phyloP scores from a whole-genome alignment of 2,113 vertebrate species.

The Bucco capensis region DNA sequence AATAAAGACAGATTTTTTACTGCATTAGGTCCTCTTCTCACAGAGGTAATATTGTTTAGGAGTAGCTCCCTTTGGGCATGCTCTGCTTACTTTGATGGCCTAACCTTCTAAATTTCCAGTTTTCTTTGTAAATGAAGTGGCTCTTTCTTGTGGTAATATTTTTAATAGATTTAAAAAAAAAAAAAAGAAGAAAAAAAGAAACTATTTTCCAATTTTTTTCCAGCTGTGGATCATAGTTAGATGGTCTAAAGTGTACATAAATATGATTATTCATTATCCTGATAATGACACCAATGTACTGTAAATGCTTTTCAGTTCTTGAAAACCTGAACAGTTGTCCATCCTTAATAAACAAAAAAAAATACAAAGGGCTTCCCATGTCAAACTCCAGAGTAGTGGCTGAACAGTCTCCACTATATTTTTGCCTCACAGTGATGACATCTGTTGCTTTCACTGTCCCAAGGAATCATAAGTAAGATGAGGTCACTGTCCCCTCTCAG shows the following conservation, averaged over 20 bases:
- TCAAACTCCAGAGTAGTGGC: background rate
- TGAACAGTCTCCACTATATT: background rate
- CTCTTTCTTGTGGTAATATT: background rate
- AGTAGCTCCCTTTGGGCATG: background rate
- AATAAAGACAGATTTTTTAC: background rate
- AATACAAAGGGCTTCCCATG: background rate
- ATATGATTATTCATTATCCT: background rate
- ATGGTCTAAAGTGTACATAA: background rate
- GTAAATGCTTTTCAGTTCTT: background rate
- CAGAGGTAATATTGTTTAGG: background rate
- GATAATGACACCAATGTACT: background rate
- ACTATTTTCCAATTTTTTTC: background rate
- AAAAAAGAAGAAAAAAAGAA: background rate
- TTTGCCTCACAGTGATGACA: background rate
- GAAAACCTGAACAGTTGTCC: background rate
- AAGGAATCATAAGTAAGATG: background rate
- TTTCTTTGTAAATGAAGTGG: background rate
- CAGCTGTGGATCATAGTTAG: background rate
- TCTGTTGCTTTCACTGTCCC: background rate
- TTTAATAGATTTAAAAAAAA: background rate
- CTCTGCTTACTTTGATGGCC: background rate
- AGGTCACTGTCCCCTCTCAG: background rate
- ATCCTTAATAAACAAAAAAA: background rate
- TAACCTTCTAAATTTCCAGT: background rate
- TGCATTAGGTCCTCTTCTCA: background rate